phyloP scores from a whole-genome alignment of 1,140 invertebrate genomes.

The Macrobrachium rosenbergii region DNA sequence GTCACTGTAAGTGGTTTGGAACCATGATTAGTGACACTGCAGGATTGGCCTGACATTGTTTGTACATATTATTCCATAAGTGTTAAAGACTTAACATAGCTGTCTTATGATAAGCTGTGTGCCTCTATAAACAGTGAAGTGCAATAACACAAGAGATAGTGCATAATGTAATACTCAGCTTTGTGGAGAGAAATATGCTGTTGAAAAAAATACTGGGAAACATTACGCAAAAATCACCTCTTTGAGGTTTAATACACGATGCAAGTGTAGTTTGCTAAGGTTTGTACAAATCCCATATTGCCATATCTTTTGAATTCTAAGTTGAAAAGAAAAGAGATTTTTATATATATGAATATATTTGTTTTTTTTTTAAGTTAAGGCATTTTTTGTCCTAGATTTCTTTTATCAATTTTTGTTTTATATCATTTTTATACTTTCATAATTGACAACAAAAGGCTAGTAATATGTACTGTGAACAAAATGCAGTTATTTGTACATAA shows the following conservation, averaged over 20 bases:
- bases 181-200: conserved; percentile 45
- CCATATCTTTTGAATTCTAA: conserved; percentile 36
- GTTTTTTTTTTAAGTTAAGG: conserved; percentile 32
- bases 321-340: neutral
- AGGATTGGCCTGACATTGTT: conserved; percentile 47
- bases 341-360: conserved; percentile 48
- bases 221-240: conserved; percentile 45
- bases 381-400: no score
- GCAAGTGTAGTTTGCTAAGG: conserved; percentile 61
- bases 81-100: conserved; percentile 44
- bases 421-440: no score
- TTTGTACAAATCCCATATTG: conserved; percentile 63
- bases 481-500: no score
- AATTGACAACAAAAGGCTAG: no score
- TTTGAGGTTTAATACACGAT: conserved; percentile 52
- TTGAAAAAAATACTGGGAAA: conserved; percentile 60
- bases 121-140: conserved; percentile 40
- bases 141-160: conserved; percentile 61
- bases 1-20: neutral
- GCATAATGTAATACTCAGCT: conserved; percentile 54
- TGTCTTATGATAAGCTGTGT: conserved; percentile 37
- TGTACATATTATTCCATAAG: conserved; percentile 25
- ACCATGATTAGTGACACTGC: neutral
- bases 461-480: no score
- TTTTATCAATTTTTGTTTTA: no score